These are phyloP conservation scores for Onychomys arenicola DNA, from an alignment of 2,797 vertebrate species.

Conservation along the genomic window DNA sequence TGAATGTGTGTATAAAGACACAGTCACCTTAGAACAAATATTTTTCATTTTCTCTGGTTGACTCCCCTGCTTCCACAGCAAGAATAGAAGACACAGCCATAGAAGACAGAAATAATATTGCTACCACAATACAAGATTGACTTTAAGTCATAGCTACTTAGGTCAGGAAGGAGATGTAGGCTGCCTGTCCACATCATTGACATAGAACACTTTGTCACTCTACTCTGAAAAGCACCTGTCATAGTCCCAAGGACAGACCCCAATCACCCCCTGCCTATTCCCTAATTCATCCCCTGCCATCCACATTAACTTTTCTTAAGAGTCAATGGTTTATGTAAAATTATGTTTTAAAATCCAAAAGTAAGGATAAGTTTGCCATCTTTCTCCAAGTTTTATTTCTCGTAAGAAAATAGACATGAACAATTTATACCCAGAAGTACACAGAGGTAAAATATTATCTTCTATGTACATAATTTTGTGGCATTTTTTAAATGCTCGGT, in stretches of 20 bases:
- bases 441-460: not conserved
- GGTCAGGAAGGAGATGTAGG: conserved; percentile 37
- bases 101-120: conserved; percentile 51
- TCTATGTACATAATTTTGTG: conserved; percentile 22
- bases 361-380: not conserved
- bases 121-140: conserved; percentile 21
- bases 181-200: not conserved
- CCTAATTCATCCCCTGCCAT: not conserved
- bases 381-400: conserved; percentile 18
- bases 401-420: not conserved
- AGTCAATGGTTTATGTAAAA: conserved; percentile 27
- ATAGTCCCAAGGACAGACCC: not conserved
- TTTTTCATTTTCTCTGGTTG: conserved; percentile 25
- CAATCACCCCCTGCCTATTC: not conserved
- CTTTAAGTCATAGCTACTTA: conserved; percentile 69
- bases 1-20: not conserved
- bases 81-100: not conserved
- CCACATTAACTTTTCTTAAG: not conserved
- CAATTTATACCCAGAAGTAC: not conserved
- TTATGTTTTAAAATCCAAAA: conserved; percentile 17
- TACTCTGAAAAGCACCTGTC: conserved; percentile 25
- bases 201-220: not conserved
- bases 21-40: not conserved
- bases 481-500: not conserved
- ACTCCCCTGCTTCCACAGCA: not conserved